Conservation (phyloP, 2,113 vertebrate species). For the Sterrhoptilus dennistouni region DNA sequence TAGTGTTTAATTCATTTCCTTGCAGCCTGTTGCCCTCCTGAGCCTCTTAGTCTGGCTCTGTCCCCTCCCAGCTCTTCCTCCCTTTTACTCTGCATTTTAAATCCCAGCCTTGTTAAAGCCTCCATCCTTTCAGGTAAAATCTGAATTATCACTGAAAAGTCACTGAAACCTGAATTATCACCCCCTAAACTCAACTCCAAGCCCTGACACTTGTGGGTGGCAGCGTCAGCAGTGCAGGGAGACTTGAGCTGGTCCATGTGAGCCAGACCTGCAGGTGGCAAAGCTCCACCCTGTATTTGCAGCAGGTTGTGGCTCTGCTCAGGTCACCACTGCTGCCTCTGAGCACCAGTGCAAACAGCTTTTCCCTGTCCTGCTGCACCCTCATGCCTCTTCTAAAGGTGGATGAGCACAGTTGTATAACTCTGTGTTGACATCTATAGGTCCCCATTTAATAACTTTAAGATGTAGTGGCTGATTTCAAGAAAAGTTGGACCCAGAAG, state of each 20-base stretch:
- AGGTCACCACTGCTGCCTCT: not conserved
- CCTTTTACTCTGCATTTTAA: not conserved
- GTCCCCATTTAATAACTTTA: not conserved
- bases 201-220: not conserved
- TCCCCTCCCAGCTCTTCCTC: not conserved
- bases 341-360: not conserved
- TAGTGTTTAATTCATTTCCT: not conserved
- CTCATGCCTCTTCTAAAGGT: not conserved
- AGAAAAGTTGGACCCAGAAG: not conserved
- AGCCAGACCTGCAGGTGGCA: not conserved
- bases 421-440: not conserved
- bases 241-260: not conserved
- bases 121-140: not conserved
- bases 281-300: rapidly evolving
- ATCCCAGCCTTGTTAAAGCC: not conserved
- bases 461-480: not conserved
- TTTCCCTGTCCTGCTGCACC: not conserved
- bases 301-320: not conserved
- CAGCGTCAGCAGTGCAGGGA: not conserved
- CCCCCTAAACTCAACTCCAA: not conserved
- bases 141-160: too few relatives aligned
- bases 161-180: not conserved
- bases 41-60: not conserved
- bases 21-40: not conserved
- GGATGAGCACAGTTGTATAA: not conserved